Percentiles rank a stretch among this genome's conserved stretches.
phyloP scores from a whole-genome alignment of 2,888 invertebrate species.

The Ctena decussata region DNA sequence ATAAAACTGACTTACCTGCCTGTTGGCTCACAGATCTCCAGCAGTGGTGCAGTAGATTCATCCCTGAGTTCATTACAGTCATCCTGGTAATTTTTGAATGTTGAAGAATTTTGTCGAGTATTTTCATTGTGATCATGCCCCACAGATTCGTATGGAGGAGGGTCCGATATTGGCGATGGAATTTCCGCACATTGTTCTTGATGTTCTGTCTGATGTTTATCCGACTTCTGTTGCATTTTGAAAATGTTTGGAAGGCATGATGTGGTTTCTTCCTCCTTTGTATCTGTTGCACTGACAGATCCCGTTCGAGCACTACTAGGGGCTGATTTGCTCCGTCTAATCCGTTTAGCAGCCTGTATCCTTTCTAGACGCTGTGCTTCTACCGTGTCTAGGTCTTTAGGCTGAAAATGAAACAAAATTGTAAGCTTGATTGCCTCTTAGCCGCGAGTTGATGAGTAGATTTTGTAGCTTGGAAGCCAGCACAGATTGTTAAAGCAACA shows the following conservation, averaged over 20 bases:
- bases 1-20: constrained; percentile 42
- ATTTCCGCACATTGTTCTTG: constrained; percentile 72
- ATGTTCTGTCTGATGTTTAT: constrained; percentile 72
- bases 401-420: constrained; percentile 68
- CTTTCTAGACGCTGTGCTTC: constrained; percentile 80
- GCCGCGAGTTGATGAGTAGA: neutral
- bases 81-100: constrained; percentile 64
- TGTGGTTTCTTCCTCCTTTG: constrained; percentile 71
- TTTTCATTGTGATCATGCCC: constrained; percentile 63
- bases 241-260: constrained; percentile 83
- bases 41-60: constrained; percentile 72
- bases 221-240: constrained; percentile 78
- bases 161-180: constrained; percentile 77
- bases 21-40: constrained; percentile 61
- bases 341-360: constrained; percentile 80
- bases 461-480: neutral
- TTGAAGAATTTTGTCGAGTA: constrained; percentile 45
- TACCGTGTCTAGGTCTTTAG: constrained; percentile 81
- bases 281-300: constrained; percentile 60
- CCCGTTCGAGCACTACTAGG: constrained; percentile 76
- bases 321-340: constrained; percentile 79
- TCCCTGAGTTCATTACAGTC: constrained; percentile 71
- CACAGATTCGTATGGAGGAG: constrained; percentile 74
- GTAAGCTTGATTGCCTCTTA: constrained; percentile 8
- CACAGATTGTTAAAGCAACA: constrained; percentile 8